phyloP scores from a whole-genome alignment of 2,797 vertebrate genomes.

The Scyliorhinus canicula region DNA sequence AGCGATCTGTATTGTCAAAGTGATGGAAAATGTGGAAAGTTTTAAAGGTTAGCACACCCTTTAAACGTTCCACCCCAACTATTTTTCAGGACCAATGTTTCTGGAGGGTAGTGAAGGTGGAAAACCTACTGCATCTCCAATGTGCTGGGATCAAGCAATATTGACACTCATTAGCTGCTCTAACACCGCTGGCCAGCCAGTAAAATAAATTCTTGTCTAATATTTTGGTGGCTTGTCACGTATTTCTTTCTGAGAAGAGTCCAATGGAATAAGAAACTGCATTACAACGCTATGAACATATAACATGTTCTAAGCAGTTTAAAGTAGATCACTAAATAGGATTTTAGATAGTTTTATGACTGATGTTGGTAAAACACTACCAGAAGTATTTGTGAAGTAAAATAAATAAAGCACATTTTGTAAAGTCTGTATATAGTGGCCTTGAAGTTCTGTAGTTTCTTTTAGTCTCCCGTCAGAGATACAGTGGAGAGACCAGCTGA shows the following conservation, averaged over 20 bases:
- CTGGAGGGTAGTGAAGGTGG: neutral
- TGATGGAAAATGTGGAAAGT: neutral
- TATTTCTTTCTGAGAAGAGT: neutral
- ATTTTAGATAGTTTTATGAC: conserved; percentile 4
- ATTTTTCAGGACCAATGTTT: neutral
- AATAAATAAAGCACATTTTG: neutral
- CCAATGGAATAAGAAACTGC: neutral
- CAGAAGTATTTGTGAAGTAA: conserved; percentile 9
- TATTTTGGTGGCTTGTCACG: neutral
- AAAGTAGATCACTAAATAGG: neutral
- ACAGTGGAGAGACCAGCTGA: neutral
- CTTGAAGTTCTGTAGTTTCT: neutral
- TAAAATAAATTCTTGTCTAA: neutral
- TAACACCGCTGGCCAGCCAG: neutral
- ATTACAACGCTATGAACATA: neutral
- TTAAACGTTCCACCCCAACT: neutral
- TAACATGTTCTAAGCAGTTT: neutral
- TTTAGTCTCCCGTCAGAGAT: neutral
- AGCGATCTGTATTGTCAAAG: conserved; percentile 13
- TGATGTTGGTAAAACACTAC: neutral
- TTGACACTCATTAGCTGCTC: neutral
- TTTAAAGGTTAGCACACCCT: neutral
- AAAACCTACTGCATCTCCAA: neutral
- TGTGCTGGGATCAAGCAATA: neutral
- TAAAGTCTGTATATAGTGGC: neutral